These are phyloP conservation scores for Lepidonotus clava DNA, from an alignment of 2,888 invertebrate species.

Conservation along the genomic window DNA sequence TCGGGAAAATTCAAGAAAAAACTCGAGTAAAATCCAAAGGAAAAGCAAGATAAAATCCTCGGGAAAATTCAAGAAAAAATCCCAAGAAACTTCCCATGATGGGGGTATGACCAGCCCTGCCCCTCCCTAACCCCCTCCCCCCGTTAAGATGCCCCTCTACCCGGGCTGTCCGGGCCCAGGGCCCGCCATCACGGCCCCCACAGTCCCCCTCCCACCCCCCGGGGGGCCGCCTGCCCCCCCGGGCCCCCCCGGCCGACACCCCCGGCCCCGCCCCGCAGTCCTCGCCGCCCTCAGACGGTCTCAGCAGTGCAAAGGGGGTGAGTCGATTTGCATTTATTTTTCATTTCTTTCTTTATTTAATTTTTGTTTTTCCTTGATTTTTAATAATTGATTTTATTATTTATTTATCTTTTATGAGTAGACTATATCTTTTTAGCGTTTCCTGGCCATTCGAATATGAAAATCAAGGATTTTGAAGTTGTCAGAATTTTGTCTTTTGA, in stretches of 20 bases:
- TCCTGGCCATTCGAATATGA: too few species aligned
- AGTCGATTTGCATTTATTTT: neutral
- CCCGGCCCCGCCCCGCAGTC: slow-evolving; percentile 17
- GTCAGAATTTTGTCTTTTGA: too few species aligned
- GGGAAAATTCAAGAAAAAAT: too few species aligned
- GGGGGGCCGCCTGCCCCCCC: neutral
- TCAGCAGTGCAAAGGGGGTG: slow-evolving; percentile 1
- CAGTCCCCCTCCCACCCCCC: neutral
- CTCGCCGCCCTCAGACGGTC: neutral
- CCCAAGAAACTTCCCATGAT: neutral
- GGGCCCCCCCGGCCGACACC: neutral
- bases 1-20: too few species aligned
- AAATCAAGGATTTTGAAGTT: too few species aligned
- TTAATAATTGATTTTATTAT: neutral
- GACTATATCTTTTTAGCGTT: too few species aligned
- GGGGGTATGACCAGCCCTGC: neutral
- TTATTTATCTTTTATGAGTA: neutral
- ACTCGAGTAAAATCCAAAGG: too few species aligned
- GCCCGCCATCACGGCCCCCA: neutral
- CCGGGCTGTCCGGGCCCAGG: slow-evolving; percentile 7
- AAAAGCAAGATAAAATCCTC: too few species aligned
- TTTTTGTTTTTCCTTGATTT: neutral
- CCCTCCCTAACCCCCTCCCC: neutral
- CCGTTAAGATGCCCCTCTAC: slow-evolving; percentile 5
- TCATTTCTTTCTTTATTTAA: neutral